These are phyloP conservation scores for Momotus momota DNA, from an alignment of 2,797 vertebrate genomes.

Conservation along the genomic window DNA sequence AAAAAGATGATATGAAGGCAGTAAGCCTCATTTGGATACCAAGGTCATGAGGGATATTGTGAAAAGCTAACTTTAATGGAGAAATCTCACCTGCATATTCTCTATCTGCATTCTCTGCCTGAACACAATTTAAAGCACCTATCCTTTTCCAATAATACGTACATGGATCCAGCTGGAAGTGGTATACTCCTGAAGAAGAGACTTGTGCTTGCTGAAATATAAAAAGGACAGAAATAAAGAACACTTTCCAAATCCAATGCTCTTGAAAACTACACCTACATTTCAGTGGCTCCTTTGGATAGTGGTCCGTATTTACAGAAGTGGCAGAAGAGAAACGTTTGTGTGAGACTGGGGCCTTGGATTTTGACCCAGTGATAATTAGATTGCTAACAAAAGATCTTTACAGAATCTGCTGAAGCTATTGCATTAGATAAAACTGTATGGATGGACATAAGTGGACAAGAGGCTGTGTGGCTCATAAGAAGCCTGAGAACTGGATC, in stretches of 20 bases:
- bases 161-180: background rate
- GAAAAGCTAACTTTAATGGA: background rate
- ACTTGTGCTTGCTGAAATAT: background rate
- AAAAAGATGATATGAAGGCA: background rate
- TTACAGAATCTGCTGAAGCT: background rate
- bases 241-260: background rate
- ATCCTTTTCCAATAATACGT: background rate
- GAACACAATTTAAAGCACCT: background rate
- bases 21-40: background rate
- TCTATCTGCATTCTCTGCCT: background rate
- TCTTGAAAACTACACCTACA: background rate
- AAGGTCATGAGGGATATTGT: background rate
- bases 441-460: background rate
- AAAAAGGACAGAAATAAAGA: background rate
- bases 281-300: background rate
- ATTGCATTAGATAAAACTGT: background rate
- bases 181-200: background rate
- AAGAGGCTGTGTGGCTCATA: background rate
- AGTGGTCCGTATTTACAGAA: background rate
- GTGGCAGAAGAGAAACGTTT: background rate
- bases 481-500: background rate
- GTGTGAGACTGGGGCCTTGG: background rate
- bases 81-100: background rate
- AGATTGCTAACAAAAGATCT: background rate
- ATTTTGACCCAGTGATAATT: background rate